A percentile compares a stretch with the other conserved stretches of the same genome.
Conservation (phyloP, 2,797 vertebrate species). For the Myotis vivesi region DNA sequence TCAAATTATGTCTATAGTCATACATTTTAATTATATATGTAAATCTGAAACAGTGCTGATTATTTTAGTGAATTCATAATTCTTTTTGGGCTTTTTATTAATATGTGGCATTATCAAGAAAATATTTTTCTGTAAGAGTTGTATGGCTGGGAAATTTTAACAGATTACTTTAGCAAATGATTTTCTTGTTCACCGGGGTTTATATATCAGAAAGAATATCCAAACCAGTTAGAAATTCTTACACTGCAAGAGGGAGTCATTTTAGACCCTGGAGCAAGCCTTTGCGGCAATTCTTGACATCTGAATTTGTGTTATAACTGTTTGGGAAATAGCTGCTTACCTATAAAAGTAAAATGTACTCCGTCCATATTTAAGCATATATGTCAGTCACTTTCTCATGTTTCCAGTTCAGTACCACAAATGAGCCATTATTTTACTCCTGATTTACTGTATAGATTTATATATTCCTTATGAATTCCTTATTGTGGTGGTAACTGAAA, state of each 20-base stretch:
- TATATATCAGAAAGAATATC: background rate
- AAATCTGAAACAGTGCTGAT: background rate
- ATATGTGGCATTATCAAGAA: background rate
- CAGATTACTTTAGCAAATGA: background rate
- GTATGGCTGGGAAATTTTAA: background rate
- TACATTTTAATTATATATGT: conserved; percentile 27
- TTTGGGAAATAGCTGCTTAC: background rate
- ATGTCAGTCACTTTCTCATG: background rate
- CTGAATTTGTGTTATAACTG: background rate
- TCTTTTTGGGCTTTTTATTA: background rate
- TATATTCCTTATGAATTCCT: background rate
- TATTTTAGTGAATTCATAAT: background rate
- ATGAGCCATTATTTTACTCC: background rate
- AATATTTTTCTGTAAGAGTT: background rate
- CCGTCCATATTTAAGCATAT: background rate
- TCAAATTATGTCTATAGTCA: background rate
- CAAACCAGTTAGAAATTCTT: background rate
- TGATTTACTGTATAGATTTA: background rate
- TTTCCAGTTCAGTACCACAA: background rate
- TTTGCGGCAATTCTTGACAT: background rate
- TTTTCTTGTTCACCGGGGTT: background rate
- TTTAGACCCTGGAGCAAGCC: background rate
- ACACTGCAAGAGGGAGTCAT: background rate
- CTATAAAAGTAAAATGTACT: background rate
- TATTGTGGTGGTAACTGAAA: background rate